phyloP scores from a whole-genome alignment of 2,888 invertebrate genomes.

The Alloplasta piceator region DNA sequence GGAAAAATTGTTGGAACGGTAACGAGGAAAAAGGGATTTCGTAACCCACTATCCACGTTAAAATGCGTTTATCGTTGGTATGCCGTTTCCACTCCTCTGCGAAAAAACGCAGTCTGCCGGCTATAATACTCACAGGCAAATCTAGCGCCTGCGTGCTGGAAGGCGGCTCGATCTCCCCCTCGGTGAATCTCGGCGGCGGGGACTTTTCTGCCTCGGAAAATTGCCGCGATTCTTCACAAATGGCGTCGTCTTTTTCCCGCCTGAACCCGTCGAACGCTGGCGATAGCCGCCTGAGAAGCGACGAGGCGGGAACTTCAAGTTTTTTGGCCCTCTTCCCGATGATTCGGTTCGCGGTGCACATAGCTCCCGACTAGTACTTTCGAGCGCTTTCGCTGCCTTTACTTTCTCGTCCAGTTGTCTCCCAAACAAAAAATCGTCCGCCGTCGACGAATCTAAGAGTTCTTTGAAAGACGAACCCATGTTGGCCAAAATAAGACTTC shows the following conservation, averaged over 20 bases:
- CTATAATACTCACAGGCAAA: conserved; percentile 48
- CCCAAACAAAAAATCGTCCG: conserved; percentile 56
- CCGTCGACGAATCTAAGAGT: conserved; percentile 24
- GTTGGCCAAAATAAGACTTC: conserved; percentile 23
- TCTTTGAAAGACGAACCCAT: conserved; percentile 52
- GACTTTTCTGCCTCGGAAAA: conserved; percentile 36
- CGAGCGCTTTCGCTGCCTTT: conserved; percentile 52
- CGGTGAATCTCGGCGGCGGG: neutral
- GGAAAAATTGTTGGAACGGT: neutral
- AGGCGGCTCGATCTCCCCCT: neutral
- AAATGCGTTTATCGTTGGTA: conserved; percentile 43
- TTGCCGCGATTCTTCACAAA: conserved; percentile 8
- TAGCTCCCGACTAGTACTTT: conserved; percentile 28
- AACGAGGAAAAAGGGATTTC: conserved; percentile 50
- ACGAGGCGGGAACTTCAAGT: conserved; percentile 50
- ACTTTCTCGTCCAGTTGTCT: conserved; percentile 56
- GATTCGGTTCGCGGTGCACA: neutral
- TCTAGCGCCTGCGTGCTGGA: conserved; percentile 31
- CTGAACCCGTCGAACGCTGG: conserved; percentile 21
- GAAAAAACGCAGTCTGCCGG: too few species aligned
- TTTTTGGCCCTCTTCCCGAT: conserved; percentile 46
- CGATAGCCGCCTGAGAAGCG: conserved; percentile 16
- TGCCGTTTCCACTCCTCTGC: conserved; percentile 27
- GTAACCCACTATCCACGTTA: conserved; percentile 53
- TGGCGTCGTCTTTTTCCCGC: conserved; percentile 8